Conservation (phyloP, 2,113 vertebrate species). For the Echinops telfairi region DNA sequence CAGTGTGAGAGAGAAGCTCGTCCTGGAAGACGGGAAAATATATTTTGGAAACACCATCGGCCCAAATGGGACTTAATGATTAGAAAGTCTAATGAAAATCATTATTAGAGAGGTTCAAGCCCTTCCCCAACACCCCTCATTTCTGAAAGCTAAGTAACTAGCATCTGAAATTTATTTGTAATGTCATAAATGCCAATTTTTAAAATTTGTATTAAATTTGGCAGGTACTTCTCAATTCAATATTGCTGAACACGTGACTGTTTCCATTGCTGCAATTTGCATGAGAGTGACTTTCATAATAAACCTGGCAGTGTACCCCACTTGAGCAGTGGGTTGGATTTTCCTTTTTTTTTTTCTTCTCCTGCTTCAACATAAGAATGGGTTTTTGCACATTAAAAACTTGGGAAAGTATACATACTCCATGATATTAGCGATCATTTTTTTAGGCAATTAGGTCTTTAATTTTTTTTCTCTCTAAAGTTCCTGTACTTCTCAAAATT, state of each 20-base stretch:
- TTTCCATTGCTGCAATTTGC: constrained; percentile 19
- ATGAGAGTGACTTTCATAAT: not conserved
- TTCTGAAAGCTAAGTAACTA: constrained; percentile 62
- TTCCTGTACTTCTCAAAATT: not conserved
- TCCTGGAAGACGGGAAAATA: not conserved
- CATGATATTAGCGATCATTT: constrained; percentile 16
- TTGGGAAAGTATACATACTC: not conserved
- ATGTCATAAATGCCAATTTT: constrained; percentile 41
- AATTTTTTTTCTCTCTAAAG: constrained; percentile 47
- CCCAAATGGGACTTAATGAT: not conserved
- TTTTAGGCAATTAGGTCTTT: not conserved
- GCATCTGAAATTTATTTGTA: constrained; percentile 34
- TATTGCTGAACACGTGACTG: not conserved
- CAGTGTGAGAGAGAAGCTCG: not conserved
- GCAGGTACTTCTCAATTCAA: constrained; percentile 3
- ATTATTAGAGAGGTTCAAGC: not conserved
- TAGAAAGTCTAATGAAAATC: not conserved
- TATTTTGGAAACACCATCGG: not conserved
- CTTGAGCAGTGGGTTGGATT: constrained; percentile 51
- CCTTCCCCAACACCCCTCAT: not conserved
- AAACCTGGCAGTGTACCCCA: not conserved
- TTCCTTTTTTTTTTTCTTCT: constrained; percentile 46
- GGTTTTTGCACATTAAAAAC: constrained; percentile 24
- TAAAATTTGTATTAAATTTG: constrained; percentile 51
- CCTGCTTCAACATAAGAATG: constrained; percentile 34